phyloP scores from a whole-genome alignment of 2,888 invertebrate species.

The Automeris io region DNA sequence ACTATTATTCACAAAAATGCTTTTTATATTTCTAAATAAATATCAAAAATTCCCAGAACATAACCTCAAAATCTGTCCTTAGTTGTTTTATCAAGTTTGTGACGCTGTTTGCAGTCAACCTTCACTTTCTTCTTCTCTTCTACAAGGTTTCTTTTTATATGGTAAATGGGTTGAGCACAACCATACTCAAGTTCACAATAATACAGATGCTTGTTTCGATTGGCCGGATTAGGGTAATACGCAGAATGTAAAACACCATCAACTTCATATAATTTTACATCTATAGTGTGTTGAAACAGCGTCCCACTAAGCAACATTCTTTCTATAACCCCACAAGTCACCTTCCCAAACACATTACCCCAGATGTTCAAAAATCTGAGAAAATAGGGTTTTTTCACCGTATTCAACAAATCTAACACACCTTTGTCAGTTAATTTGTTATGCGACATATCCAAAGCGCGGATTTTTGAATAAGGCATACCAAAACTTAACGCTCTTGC shows the following conservation, averaged over 20 bases:
- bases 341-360: slow-evolving; percentile 55
- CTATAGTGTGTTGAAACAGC: slow-evolving; percentile 53
- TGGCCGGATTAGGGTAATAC: slow-evolving; percentile 56
- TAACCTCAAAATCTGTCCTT: slow-evolving; percentile 28
- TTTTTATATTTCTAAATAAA: too few species aligned
- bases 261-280: slow-evolving; percentile 50
- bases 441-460: slow-evolving; percentile 74
- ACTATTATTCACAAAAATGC: too few species aligned
- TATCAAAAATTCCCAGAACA: too few species aligned
- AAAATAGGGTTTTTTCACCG: slow-evolving; percentile 70
- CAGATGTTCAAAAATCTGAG: slow-evolving; percentile 59
- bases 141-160: slow-evolving; percentile 48
- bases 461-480: slow-evolving; percentile 75
- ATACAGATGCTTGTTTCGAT: slow-evolving; percentile 72
- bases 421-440: slow-evolving; percentile 76
- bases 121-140: slow-evolving; percentile 34
- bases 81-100: slow-evolving; percentile 50
- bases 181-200: slow-evolving; percentile 72
- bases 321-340: slow-evolving; percentile 53
- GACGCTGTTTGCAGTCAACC: slow-evolving; percentile 52
- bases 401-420: slow-evolving; percentile 69
- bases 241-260: slow-evolving; percentile 49
- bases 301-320: slow-evolving; percentile 53
- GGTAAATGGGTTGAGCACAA: slow-evolving; percentile 50
- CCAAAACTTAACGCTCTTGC: slow-evolving; percentile 74